A percentile compares a stretch with the other conserved stretches of the same genome.
Evolutionary conservation across 2,113 vertebrate species (phyloP).

Genomic region (Nannobrachium achirus): DNA sequence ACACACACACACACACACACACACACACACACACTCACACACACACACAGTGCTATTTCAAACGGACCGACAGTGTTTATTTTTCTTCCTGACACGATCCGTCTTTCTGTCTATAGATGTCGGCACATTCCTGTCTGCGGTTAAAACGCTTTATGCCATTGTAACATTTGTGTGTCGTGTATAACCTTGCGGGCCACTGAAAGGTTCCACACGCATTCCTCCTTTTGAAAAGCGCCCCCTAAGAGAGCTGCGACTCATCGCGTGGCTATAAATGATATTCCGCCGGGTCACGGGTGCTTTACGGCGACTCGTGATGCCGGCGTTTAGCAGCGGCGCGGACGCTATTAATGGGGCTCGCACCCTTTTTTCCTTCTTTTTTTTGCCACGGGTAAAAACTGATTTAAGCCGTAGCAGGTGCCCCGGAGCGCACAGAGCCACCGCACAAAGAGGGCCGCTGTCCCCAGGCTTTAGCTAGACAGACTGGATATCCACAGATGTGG

Average conservation of each 20-base stretch:
- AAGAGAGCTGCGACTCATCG: constrained; percentile 31
- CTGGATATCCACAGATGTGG: constrained; percentile 77
- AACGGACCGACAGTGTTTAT: constrained; percentile 49
- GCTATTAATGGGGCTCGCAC: constrained; percentile 57
- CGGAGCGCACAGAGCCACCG: constrained; percentile 49
- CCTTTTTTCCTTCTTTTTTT: constrained; percentile 14
- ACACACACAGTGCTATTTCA: constrained; percentile 2
- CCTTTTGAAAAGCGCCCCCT: constrained; percentile 39
- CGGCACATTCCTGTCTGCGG: constrained; percentile 29
- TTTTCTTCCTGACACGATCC: constrained; percentile 33
- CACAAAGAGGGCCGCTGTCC: constrained; percentile 70
- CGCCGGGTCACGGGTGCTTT: constrained; percentile 32
- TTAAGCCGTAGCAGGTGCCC: constrained; percentile 77
- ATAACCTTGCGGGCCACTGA: constrained; percentile 13
- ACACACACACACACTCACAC: background rate
- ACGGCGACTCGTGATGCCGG: constrained; percentile 27
- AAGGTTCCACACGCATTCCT: constrained; percentile 43
- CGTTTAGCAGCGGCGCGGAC: constrained; percentile 41
- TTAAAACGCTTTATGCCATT: constrained; percentile 16
- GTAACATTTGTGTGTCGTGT: constrained; percentile 13
- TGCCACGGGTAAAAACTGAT: constrained; percentile 62
- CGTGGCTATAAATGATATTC: constrained; percentile 50
- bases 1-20: too few relatives aligned
- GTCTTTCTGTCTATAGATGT: constrained; percentile 20
- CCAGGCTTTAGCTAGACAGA: constrained; percentile 68